Percentiles rank a stretch among this genome's conserved stretches.
Conservation (phyloP, 2,113 vertebrate genomes). For the Pyrgilauda ruficollis region DNA sequence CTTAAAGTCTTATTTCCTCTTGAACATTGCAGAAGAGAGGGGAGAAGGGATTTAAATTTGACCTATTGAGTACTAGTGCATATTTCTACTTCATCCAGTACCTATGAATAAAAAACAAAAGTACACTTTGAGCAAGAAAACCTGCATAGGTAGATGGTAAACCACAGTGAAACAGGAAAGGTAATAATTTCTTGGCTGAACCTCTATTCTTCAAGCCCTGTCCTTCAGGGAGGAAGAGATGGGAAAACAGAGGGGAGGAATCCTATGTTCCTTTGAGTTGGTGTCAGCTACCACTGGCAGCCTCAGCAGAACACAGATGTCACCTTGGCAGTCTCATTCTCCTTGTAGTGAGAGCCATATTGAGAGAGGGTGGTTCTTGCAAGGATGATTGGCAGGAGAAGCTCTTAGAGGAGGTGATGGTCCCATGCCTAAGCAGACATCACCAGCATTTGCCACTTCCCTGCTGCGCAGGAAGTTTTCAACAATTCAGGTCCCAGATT, state of each 20-base stretch:
- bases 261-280: neutral
- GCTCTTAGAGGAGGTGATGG: neutral
- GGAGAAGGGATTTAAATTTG: neutral
- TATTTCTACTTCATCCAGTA: neutral
- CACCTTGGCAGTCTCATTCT: neutral
- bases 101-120: neutral
- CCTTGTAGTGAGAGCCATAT: neutral
- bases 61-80: neutral
- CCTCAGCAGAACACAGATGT: neutral
- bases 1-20: neutral
- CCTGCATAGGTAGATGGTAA: neutral
- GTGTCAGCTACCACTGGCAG: neutral
- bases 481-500: neutral
- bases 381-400: neutral
- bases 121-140: neutral
- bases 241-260: neutral
- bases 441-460: fast-evolving
- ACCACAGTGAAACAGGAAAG: neutral
- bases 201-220: fast-evolving
- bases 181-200: neutral
- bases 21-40: neutral
- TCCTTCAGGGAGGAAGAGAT: neutral
- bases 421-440: neutral
- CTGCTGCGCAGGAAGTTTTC: neutral
- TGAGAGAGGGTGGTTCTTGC: neutral